Conservation (phyloP, 1,140 invertebrate genomes). For the Acromyrmex charruanus region DNA sequence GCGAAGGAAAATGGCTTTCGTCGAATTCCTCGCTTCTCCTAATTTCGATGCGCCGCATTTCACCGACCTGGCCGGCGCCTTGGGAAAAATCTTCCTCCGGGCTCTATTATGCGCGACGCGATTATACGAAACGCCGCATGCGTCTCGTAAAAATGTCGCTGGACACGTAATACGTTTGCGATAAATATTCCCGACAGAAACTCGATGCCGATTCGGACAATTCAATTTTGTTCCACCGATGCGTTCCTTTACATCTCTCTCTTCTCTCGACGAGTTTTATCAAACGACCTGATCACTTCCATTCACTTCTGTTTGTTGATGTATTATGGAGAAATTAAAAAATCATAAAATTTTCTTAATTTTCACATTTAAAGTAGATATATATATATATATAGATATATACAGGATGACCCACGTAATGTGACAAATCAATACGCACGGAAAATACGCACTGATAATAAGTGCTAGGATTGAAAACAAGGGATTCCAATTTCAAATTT, state of each 20-base stretch:
- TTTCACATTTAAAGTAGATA: too few species aligned
- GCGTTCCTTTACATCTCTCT: neutral
- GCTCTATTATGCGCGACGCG: constrained; percentile 51
- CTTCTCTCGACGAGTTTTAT: constrained; percentile 21
- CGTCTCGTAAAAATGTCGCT: constrained; percentile 54
- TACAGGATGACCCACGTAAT: too few species aligned
- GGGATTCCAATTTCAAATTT: too few species aligned
- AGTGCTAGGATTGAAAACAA: too few species aligned
- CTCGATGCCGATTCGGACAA: constrained; percentile 48
- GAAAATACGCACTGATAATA: too few species aligned
- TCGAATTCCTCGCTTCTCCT: constrained; percentile 3
- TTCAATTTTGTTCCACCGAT: constrained; percentile 42
- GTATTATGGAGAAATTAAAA: too few species aligned
- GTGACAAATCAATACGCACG: too few species aligned
- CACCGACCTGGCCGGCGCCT: neutral
- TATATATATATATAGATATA: too few species aligned
- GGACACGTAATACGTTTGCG: constrained; percentile 35
- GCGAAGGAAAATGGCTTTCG: constrained; percentile 47
- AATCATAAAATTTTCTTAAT: too few species aligned
- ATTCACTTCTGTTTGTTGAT: neutral
- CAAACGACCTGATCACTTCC: constrained; percentile 24
- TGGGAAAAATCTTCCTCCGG: constrained; percentile 11
- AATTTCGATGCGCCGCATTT: constrained; percentile 53
- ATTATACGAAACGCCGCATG: constrained; percentile 20
- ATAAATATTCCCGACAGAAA: constrained; percentile 56